Conservation (phyloP, 2,888 invertebrate species). For the Brachylomia viminalis region DNA sequence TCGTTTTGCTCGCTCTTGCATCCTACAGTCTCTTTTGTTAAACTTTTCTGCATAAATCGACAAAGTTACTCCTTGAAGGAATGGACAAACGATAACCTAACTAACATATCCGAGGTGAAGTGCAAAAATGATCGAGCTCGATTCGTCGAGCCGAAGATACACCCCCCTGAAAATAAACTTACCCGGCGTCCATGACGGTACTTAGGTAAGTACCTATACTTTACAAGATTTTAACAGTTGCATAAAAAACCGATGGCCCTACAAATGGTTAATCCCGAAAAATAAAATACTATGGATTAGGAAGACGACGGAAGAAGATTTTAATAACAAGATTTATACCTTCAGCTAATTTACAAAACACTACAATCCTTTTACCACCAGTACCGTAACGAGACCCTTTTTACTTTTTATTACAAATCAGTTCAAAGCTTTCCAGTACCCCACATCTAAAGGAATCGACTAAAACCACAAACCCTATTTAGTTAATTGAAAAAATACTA, state of each 20-base stretch:
- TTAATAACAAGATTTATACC: slow-evolving; percentile 3
- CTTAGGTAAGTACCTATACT: background rate
- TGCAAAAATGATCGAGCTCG: too few relatives aligned
- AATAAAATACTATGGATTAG: background rate
- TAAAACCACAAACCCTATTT: slow-evolving; percentile 71
- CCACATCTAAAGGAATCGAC: slow-evolving; percentile 48
- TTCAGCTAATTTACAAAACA: slow-evolving; percentile 27
- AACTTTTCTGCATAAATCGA: too few relatives aligned
- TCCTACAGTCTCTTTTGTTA: too few relatives aligned
- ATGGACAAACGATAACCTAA: too few relatives aligned
- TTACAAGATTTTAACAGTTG: background rate
- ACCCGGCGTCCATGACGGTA: too few relatives aligned
- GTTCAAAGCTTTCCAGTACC: slow-evolving; percentile 41
- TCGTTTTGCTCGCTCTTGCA: too few relatives aligned
- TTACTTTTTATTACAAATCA: slow-evolving; percentile 48
- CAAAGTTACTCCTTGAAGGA: too few relatives aligned
- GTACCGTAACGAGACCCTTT: background rate
- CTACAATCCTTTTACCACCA: slow-evolving; percentile 33
- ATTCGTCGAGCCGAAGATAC: too few relatives aligned
- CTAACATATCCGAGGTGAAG: too few relatives aligned
- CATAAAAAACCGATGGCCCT: background rate
- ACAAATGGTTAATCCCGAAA: too few relatives aligned
- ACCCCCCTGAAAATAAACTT: too few relatives aligned
- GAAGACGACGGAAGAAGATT: background rate
- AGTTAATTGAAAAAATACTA: slow-evolving; percentile 81